Conservation (phyloP, 1,140 invertebrate species). For the Trichoplusia ni region DNA sequence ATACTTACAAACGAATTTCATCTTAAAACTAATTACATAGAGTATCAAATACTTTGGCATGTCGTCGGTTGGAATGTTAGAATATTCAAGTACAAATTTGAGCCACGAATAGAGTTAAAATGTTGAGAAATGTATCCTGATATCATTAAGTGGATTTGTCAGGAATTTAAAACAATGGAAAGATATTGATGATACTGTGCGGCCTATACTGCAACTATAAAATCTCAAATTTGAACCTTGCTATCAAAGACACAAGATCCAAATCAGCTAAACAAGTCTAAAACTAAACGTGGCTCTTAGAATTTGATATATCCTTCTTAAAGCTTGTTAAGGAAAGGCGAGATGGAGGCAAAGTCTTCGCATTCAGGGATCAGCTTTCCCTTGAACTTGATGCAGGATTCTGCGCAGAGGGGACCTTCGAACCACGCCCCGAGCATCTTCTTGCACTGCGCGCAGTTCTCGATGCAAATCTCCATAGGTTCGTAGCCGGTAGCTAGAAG, state of each 20-base stretch:
- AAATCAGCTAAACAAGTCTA: background rate
- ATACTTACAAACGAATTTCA: conserved; percentile 30
- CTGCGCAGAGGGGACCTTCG: conserved; percentile 90
- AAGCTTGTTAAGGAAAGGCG: conserved; percentile 89
- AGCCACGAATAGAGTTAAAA: background rate
- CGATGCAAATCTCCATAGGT: conserved; percentile 85
- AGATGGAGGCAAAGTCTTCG: conserved; percentile 89
- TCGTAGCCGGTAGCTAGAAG: conserved; percentile 70
- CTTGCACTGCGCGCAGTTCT: conserved; percentile 94
- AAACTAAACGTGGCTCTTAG: background rate
- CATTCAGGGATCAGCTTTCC: conserved; percentile 92
- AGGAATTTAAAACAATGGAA: too few relatives aligned
- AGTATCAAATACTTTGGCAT: conserved; percentile 53
- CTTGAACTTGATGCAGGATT: conserved; percentile 90
- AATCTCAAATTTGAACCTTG: too few relatives aligned
- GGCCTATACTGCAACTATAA: too few relatives aligned
- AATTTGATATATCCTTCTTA: conserved; percentile 12
- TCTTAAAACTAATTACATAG: conserved; percentile 33
- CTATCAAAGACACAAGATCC: too few relatives aligned
- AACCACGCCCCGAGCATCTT: conserved; percentile 93
- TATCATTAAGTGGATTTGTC: too few relatives aligned
- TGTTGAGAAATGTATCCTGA: too few relatives aligned
- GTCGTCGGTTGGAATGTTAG: conserved; percentile 28
- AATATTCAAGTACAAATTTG: background rate
- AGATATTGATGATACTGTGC: too few relatives aligned